Evolutionary conservation across 2,797 vertebrate genomes (phyloP).

Genomic region (Pterois miles): DNA sequence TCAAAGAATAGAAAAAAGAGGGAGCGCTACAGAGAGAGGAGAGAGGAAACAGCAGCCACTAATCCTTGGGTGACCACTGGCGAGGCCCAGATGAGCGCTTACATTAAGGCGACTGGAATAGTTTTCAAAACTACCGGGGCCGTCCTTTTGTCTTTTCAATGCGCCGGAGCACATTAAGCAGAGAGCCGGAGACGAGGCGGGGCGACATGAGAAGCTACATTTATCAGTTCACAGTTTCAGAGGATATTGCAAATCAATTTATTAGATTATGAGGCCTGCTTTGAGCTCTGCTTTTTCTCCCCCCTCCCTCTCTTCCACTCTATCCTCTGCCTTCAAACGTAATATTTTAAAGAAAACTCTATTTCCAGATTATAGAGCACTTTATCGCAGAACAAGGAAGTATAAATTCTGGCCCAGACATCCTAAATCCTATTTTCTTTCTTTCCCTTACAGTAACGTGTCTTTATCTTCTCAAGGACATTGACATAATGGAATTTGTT

Average conservation of each 20-base stretch:
- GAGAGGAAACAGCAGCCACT: slow-evolving; percentile 64
- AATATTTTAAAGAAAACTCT: slow-evolving; percentile 82
- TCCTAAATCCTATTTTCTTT: slow-evolving; percentile 83
- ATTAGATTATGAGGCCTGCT: slow-evolving; percentile 86
- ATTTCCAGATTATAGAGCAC: slow-evolving; percentile 80
- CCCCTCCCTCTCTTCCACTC: slow-evolving; percentile 25
- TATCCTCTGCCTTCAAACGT: slow-evolving; percentile 70
- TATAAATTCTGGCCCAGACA: slow-evolving; percentile 79
- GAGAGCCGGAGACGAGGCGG: slow-evolving; percentile 65
- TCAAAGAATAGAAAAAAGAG: slow-evolving; percentile 74
- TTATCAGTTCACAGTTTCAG: slow-evolving; percentile 85
- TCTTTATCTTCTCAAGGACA: slow-evolving; percentile 81
- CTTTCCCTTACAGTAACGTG: slow-evolving; percentile 65
- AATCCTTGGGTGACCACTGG: slow-evolving; percentile 80
- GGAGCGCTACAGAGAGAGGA: slow-evolving; percentile 50
- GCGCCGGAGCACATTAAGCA: slow-evolving; percentile 66
- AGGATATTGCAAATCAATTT: slow-evolving; percentile 88
- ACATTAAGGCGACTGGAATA: slow-evolving; percentile 64
- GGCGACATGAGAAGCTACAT: slow-evolving; percentile 75
- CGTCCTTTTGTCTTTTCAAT: slow-evolving; percentile 66
- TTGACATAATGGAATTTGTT: slow-evolving; percentile 64
- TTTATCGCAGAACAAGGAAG: slow-evolving; percentile 81
- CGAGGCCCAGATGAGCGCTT: slow-evolving; percentile 70
- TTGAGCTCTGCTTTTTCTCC: slow-evolving; percentile 77
- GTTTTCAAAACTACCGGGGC: slow-evolving; percentile 67